phyloP scores from a whole-genome alignment of 1,140 invertebrate species.

The Coptotermes formosanus region DNA sequence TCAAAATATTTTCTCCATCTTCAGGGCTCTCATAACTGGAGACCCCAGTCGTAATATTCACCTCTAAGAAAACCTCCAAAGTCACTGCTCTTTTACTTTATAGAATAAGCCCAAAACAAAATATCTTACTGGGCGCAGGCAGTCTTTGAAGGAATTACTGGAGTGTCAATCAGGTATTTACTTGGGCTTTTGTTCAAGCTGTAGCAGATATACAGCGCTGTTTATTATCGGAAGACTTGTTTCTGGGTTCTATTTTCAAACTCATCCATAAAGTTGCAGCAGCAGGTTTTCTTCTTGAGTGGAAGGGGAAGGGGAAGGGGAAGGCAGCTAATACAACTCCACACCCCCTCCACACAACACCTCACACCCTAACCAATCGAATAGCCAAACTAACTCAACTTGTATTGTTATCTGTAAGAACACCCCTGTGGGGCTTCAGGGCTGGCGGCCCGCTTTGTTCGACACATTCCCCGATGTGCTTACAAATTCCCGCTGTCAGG shows the following conservation, averaged over 20 bases:
- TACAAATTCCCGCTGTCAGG: slow-evolving; percentile 17
- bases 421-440: slow-evolving; percentile 9
- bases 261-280: slow-evolving; percentile 1
- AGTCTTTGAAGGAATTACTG: neutral
- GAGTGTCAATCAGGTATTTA: neutral
- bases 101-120: too few species aligned
- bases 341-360: neutral
- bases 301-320: neutral
- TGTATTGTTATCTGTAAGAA: neutral
- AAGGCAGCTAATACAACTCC: slow-evolving; percentile 7
- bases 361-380: slow-evolving; percentile 17
- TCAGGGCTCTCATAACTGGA: too few species aligned
- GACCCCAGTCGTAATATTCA: too few species aligned
- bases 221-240: slow-evolving; percentile 1
- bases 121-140: too few species aligned
- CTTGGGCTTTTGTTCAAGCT: neutral
- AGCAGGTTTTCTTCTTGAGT: neutral
- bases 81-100: too few species aligned
- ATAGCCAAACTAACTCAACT: slow-evolving; percentile 17
- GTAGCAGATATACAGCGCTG: neutral
- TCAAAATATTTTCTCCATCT: too few species aligned
- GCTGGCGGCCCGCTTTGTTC: slow-evolving; percentile 20
- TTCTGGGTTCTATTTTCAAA: slow-evolving; percentile 4
- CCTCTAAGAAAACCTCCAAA: too few species aligned
- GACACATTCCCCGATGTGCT: slow-evolving; percentile 22